Evolutionary conservation across 2,888 invertebrate genomes (phyloP).

Genomic region (Stegophylla sp.): DNA sequence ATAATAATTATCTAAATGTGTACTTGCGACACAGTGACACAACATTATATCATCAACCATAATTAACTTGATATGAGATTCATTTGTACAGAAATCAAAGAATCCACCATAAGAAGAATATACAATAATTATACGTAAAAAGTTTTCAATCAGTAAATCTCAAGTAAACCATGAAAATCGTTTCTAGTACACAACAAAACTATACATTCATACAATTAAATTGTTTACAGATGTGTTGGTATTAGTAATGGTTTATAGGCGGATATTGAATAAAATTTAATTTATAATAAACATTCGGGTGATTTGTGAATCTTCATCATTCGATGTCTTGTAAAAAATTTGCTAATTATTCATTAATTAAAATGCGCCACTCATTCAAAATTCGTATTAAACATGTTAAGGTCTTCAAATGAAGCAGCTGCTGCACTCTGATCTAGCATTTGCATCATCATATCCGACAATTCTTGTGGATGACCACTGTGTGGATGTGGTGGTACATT

Average conservation of each 20-base stretch:
- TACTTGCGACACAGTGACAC: neutral
- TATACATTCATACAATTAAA: constrained; percentile 4
- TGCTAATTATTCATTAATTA: neutral
- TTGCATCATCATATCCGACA: constrained; percentile 88
- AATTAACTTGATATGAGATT: constrained; percentile 39
- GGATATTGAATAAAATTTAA: neutral
- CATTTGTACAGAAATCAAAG: constrained; percentile 28
- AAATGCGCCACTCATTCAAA: constrained; percentile 69
- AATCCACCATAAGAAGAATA: constrained; percentile 31
- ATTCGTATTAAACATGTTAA: constrained; percentile 88
- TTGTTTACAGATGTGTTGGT: constrained; percentile 4
- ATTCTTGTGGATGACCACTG: constrained; percentile 71
- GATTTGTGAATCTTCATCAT: constrained; percentile 1
- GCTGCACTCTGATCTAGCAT: constrained; percentile 86
- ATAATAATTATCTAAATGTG: constrained; percentile 6
- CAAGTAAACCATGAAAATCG: neutral
- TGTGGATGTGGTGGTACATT: constrained; percentile 67
- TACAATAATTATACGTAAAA: constrained; percentile 3
- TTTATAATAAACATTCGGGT: constrained; percentile 24
- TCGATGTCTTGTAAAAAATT: neutral
- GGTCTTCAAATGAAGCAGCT: constrained; percentile 81
- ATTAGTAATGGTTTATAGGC: neutral
- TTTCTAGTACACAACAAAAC: constrained; percentile 12
- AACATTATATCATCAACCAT: neutral
- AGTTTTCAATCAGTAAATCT: too few relatives aligned